Evolutionary conservation across 2,113 vertebrate genomes (phyloP), one percentile per base, ranked within the genome.

Genomic region (Cavia aperea): DNA sequence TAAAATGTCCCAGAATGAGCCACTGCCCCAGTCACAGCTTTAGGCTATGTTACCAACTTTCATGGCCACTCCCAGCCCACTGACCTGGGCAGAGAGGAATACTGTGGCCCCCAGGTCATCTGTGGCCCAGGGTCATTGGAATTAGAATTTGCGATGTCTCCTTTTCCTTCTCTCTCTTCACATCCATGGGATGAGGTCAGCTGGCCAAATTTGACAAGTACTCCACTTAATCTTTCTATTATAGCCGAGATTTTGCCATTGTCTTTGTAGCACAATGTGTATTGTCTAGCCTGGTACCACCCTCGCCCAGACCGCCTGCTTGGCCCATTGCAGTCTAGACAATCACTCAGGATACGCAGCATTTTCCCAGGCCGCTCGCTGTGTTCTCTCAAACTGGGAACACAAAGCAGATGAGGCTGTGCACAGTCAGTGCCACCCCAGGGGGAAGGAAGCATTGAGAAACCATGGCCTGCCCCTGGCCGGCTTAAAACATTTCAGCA

Each of bases 321-420:
- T 54, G 16, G 79, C 92, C 88, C 89, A 16, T 70, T 29, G 26
- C 63, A 79, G 95, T 95, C 95, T 93, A 96, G 93, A 96, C 90
- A 81, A 36, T 94, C 15, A 39, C 70, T 56, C 79, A 93, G 62
- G 88, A 70, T 65, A 94, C 29, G 63, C 26, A 4, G 73, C 29
- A 33, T 93, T 94, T 94, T 73, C 93, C 75, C 86, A 96, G 83
- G 75, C 86, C n/a, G 56, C 81, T 93, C 58, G 5, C n/a, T 87
- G 90, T 87, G 0, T 89, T 95, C 94, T 95, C 89, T 54, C 89
- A 87, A 93, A 93, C 88, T 95, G 93, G 86, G 94, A 97, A 96
- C 93, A 82, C 95, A 95, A 97, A 96, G 94, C 96, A 96, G 96
- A 95, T 93, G 96, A 90, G 89, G 90, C 94, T 86, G 93, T 63